Evolutionary conservation across 2,888 invertebrate species (phyloP).

Genomic region (Idaea straminata): DNA sequence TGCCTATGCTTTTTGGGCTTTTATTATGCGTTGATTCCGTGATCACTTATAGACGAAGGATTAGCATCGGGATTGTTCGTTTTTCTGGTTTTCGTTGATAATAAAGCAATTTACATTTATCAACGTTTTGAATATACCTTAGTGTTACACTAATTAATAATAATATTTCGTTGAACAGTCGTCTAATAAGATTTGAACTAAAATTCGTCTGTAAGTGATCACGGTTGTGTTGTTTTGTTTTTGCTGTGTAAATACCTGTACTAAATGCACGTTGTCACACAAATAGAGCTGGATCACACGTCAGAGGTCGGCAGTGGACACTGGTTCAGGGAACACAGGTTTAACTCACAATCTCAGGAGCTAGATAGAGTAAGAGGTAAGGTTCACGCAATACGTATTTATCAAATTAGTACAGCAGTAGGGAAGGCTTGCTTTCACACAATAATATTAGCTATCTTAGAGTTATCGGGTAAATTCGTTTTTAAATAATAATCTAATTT

Average conservation of each 20-base stretch:
- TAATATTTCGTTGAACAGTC: not conserved
- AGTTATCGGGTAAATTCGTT: no score
- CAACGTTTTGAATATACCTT: not conserved
- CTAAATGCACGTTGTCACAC: slow-evolving; percentile 74
- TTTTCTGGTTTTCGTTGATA: not conserved
- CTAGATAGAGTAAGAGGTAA: slow-evolving; percentile 78
- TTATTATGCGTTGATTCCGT: slow-evolving; percentile 39
- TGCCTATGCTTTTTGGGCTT: slow-evolving; percentile 61
- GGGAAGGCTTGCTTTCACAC: slow-evolving; percentile 4
- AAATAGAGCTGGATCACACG: slow-evolving; percentile 78
- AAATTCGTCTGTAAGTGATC: slow-evolving; percentile 28
- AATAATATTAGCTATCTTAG: not conserved
- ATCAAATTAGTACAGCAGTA: slow-evolving; percentile 4
- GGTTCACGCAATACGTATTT: slow-evolving; percentile 35
- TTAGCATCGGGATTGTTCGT: not conserved
- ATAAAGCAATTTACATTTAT: not conserved
- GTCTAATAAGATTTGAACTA: no score
- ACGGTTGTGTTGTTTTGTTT: slow-evolving; percentile 64
- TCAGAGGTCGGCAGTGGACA: slow-evolving; percentile 80
- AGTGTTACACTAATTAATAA: not conserved
- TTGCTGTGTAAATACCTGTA: slow-evolving; percentile 71
- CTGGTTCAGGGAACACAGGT: slow-evolving; percentile 84
- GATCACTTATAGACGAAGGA: slow-evolving; percentile 23
- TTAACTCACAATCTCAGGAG: slow-evolving; percentile 82
- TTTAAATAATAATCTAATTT: no score